Base-by-base conservation (phyloP, 2,888 invertebrate genomes). In the Thecocarcelia acutangulata region DNA sequence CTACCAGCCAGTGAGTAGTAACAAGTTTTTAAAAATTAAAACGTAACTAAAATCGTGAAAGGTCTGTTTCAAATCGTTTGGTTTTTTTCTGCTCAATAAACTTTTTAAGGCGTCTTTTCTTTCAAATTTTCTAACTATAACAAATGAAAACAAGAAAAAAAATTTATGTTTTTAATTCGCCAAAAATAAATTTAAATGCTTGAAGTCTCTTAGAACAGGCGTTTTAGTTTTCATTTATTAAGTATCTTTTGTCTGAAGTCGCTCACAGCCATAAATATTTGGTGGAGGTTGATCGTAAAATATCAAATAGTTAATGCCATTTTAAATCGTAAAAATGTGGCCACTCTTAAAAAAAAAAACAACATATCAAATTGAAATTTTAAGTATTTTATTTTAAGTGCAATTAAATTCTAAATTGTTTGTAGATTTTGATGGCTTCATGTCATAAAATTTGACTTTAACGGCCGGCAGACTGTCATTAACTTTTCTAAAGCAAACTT, bases 381-480 rank as follows among this genome's bases (percentile, higher is more conserved):
- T 63, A 24, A 50, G 19, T 21, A 12, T 8, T 48, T 46, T 50
- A 15, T 21, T 33, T 54, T 15, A 33, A 37, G 13, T 33, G 63
- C 56, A 64, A 74, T 74, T 63, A 73, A 73, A 54, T 15, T 21
- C 52, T 2, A 44, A 44, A 52, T 63, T 52, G n/a, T 56, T 56
- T 64, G n/a, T 33, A 54, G 56, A 46, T 56, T 46, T 58, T 74
- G 56, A 56, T 66, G 64, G 40, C 48, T 74, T 64, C 40, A 46
- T 33, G 48, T 74, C 64, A 58, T 66, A 66, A 64, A 58, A 58
- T 58, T 58, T 56, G 2, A 58, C 17, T 64, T 66, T 74, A 74
- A 74, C 66, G 56, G 48, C 46, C 46, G 40, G 17, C 48, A 66
- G 74, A 58, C 56, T 0, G 40, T n/a, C 40, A 48, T 40, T 56